Conservation (phyloP, 2,113 vertebrate genomes). For the Phyllopteryx taeniolatus region DNA sequence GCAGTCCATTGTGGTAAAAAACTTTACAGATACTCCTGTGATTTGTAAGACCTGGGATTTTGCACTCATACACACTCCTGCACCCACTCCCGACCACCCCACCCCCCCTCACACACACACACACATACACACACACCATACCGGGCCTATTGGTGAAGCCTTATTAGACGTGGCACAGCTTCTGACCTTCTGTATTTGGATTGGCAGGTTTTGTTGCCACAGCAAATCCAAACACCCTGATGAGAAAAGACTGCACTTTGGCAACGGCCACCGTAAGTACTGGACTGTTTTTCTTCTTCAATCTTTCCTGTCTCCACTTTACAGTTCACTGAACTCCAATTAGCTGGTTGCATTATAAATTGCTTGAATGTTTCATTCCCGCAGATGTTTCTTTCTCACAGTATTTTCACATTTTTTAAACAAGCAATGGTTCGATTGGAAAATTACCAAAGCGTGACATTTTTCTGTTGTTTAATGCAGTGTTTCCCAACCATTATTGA, state of each 20-base stretch:
- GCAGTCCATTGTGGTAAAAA: constrained; percentile 41
- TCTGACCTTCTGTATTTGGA: constrained; percentile 60
- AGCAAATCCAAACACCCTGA: constrained; percentile 92
- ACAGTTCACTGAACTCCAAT: not conserved
- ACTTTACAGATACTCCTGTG: constrained; percentile 60
- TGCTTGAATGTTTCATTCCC: constrained; percentile 4
- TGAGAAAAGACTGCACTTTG: constrained; percentile 96
- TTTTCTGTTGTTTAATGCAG: constrained; percentile 5
- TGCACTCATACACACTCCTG: constrained; percentile 33
- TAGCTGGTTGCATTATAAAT: not conserved
- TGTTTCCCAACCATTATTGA: not conserved
- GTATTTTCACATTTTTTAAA: constrained; percentile 8
- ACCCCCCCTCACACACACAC: not conserved
- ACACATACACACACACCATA: constrained; percentile 11
- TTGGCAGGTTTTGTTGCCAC: constrained; percentile 90
- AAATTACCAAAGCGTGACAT: constrained; percentile 15
- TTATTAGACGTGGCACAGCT: constrained; percentile 46
- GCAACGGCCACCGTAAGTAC: constrained; percentile 93
- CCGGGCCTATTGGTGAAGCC: constrained; percentile 35
- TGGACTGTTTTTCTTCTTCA: constrained; percentile 15
- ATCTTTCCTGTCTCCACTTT: constrained; percentile 6
- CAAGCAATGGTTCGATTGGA: not conserved
- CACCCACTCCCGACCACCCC: constrained; percentile 7
- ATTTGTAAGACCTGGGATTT: constrained; percentile 55
- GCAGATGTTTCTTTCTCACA: constrained; percentile 2